Evolutionary conservation across 2,113 vertebrate species (phyloP).

Genomic region (Pipa parva): DNA sequence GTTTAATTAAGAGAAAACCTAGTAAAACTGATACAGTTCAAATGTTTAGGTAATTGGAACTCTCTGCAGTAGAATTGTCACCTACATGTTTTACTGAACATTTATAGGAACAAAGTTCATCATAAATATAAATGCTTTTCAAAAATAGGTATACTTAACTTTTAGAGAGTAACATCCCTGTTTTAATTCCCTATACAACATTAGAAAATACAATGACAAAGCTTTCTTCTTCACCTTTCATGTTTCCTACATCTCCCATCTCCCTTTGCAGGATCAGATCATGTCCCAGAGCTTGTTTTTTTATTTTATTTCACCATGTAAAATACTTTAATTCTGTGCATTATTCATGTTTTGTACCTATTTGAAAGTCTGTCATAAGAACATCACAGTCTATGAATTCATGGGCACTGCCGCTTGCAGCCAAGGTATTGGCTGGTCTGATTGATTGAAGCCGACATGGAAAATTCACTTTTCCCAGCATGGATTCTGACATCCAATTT

Average conservation of each 20-base stretch:
- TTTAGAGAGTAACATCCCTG: too few relatives aligned
- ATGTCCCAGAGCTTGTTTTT: background rate
- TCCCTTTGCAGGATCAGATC: background rate
- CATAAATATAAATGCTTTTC: too few relatives aligned
- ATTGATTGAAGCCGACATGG: conserved; percentile 12
- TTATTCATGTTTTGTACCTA: background rate
- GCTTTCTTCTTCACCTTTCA: too few relatives aligned
- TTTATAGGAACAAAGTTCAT: too few relatives aligned
- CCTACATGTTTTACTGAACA: too few relatives aligned
- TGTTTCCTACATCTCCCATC: background rate
- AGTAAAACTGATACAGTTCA: too few relatives aligned
- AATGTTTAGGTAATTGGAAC: too few relatives aligned
- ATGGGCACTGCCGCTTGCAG: background rate
- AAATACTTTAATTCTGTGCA: background rate
- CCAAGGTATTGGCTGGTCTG: background rate
- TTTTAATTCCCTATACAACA: too few relatives aligned
- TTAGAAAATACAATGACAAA: too few relatives aligned
- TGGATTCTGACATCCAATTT: conserved; percentile 17
- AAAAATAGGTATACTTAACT: too few relatives aligned
- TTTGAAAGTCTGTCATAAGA: background rate
- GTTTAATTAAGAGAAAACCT: too few relatives aligned
- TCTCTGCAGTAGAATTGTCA: too few relatives aligned
- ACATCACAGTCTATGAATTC: background rate
- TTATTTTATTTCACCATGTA: background rate
- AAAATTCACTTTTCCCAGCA: conserved; percentile 13